Evolutionary conservation across 35 echinoderm and acorn worm genomes (phyloP).

Genomic region (Strongylocentrotus purpuratus): DNA sequence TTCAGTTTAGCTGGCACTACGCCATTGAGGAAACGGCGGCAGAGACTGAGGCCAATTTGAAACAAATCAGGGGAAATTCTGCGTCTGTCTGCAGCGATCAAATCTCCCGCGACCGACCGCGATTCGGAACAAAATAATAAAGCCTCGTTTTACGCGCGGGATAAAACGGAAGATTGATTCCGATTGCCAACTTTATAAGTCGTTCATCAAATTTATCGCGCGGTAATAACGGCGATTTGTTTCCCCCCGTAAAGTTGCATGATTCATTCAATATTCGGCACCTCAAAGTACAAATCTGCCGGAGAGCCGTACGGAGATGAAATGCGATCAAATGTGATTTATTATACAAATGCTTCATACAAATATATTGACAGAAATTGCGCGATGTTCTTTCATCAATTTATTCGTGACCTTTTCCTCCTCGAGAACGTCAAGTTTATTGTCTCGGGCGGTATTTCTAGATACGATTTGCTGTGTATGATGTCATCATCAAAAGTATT

Average conservation of each 20-base stretch:
- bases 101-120: neutral
- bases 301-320: neutral
- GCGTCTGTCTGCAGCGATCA: neutral
- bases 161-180: neutral
- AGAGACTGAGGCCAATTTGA: neutral
- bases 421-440: neutral
- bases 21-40: neutral
- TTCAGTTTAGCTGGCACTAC: neutral
- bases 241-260: neutral
- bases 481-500: too few species aligned
- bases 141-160: slow-evolving; percentile 1
- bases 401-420: neutral
- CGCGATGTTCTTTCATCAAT: neutral
- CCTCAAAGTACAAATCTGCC: neutral
- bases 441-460: neutral
- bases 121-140: slow-evolving; percentile 16
- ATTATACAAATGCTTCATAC: neutral
- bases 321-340: slow-evolving; percentile 13
- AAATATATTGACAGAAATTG: neutral
- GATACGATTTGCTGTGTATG: too few species aligned
- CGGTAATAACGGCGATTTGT: slow-evolving; percentile 23
- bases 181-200: neutral
- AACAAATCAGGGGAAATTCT: slow-evolving; percentile 24
- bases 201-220: slow-evolving; percentile 34
- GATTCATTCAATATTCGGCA: slow-evolving; percentile 21